Conservation (phyloP, 2,797 vertebrate genomes). For the Ptychobarbus kaznakovi region DNA sequence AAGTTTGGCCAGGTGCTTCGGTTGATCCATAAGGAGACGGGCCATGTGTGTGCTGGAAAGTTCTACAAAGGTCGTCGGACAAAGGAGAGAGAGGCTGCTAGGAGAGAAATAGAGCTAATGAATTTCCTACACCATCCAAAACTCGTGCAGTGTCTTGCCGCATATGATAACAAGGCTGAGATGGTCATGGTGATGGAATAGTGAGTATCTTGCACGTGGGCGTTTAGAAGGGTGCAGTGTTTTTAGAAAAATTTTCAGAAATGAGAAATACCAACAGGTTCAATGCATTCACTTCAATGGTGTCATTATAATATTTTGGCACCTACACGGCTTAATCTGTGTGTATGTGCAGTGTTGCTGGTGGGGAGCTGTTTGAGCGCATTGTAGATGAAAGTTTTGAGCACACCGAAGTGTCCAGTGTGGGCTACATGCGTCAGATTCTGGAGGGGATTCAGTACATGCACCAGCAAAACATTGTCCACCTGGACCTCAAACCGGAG, state of each 20-base stretch:
- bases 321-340: slow-evolving; percentile 3
- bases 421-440: slow-evolving; percentile 85
- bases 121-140: slow-evolving; percentile 87
- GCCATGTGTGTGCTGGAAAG: slow-evolving; percentile 83
- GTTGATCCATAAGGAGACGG: slow-evolving; percentile 81
- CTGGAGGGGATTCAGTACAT: slow-evolving; percentile 84
- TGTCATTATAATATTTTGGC: not conserved
- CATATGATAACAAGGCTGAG: slow-evolving; percentile 80
- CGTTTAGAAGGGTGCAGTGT: not conserved
- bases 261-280: not conserved
- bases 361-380: slow-evolving; percentile 88
- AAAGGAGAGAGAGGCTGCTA: slow-evolving; percentile 81
- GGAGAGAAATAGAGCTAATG: slow-evolving; percentile 87
- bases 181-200: slow-evolving; percentile 92
- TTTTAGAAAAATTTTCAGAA: not conserved
- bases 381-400: slow-evolving; percentile 86
- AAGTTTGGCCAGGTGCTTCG: slow-evolving; percentile 86
- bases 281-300: not conserved
- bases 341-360: slow-evolving; percentile 78
- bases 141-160: slow-evolving; percentile 85
- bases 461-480: slow-evolving; percentile 82
- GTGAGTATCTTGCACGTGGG: slow-evolving; percentile 70
- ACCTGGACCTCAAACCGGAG: slow-evolving; percentile 90
- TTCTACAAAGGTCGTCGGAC: slow-evolving; percentile 81
- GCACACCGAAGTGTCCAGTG: slow-evolving; percentile 86